A percentile compares a stretch with the other conserved stretches of the same genome.
Conservation (phyloP, 2,888 invertebrate species). For the Priapulus caudatus region DNA sequence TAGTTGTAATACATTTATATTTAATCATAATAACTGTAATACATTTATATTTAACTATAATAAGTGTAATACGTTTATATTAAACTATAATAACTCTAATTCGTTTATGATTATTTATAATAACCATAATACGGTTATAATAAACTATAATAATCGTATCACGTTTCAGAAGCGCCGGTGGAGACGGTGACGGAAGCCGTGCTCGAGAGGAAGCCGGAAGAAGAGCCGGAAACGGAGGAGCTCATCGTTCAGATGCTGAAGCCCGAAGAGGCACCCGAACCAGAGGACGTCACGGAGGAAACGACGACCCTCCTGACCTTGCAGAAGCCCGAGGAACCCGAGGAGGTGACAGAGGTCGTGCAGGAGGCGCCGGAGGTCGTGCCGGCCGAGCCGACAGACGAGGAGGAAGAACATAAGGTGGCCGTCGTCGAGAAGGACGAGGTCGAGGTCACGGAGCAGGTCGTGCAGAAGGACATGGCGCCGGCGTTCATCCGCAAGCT, state of each 20-base stretch:
- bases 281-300: not conserved
- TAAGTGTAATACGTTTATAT: too few species aligned
- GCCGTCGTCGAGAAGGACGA: not conserved
- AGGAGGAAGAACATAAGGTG: not conserved
- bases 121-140: not conserved
- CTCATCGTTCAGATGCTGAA: not conserved
- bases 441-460: not conserved
- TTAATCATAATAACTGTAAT: too few species aligned
- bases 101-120: not conserved
- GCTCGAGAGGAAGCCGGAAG: not conserved
- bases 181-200: not conserved
- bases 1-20: too few species aligned
- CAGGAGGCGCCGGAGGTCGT: not conserved
- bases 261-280: not conserved
- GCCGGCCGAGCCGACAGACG: not conserved
- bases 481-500: slow-evolving; percentile 23
- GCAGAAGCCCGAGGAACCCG: not conserved
- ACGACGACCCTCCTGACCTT: not conserved
- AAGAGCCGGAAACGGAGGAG: not conserved
- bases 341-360: not conserved
- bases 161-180: not conserved
- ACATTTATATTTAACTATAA: too few species aligned
- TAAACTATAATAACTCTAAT: too few species aligned
- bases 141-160: not conserved
- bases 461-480: not conserved